Evolutionary conservation across 2,113 vertebrate species (phyloP).

Genomic region (Nettapus auritus): DNA sequence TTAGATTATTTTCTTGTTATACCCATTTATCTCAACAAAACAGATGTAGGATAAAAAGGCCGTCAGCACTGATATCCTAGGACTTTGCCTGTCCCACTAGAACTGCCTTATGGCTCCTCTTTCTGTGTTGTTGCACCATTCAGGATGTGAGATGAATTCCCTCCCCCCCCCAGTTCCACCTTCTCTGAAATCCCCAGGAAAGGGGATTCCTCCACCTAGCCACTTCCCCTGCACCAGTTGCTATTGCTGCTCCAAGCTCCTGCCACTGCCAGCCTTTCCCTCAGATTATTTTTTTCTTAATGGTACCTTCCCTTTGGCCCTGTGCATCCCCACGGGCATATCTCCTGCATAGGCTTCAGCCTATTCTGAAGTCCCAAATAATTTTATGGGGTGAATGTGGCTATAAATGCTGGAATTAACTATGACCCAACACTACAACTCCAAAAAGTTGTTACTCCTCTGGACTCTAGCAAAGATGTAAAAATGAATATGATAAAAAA

Average conservation of each 20-base stretch:
- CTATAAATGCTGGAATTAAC: background rate
- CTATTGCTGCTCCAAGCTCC: background rate
- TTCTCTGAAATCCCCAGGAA: background rate
- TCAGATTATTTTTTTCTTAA: background rate
- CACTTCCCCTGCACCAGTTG: background rate
- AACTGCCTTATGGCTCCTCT: background rate
- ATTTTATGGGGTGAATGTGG: background rate
- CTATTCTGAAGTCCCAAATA: background rate
- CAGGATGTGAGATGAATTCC: background rate
- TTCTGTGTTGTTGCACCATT: background rate
- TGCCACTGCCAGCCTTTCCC: background rate
- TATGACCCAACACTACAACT: background rate
- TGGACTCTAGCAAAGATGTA: background rate
- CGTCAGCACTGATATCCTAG: background rate
- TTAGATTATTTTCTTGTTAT: background rate
- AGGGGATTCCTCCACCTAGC: background rate
- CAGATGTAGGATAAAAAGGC: background rate
- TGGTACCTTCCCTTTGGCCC: background rate
- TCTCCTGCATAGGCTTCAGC: background rate
- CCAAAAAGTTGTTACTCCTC: background rate
- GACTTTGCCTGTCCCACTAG: background rate
- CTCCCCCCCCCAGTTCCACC: accelerated
- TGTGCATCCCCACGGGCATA: background rate
- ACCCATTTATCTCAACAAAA: background rate
- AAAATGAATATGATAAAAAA: background rate